phyloP scores from a whole-genome alignment of 2,888 invertebrate species.

The Endomychus coccineus region DNA sequence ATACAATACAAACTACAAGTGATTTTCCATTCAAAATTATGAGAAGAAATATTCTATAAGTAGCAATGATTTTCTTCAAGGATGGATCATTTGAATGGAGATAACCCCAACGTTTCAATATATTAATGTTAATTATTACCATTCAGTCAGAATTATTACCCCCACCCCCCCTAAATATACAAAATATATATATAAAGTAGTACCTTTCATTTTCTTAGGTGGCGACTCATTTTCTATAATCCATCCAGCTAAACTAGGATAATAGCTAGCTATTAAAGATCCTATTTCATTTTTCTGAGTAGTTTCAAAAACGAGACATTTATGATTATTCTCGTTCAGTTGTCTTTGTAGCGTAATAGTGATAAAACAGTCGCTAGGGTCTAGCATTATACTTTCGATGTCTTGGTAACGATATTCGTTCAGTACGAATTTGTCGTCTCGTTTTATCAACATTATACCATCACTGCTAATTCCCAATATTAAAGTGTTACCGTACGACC shows the following conservation, averaged over 20 bases:
- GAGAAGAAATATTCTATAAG: no score
- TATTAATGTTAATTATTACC: no score
- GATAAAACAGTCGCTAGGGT: slow-evolving; percentile 87
- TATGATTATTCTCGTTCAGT: slow-evolving; percentile 59
- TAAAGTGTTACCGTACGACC: slow-evolving; percentile 73
- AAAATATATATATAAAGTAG: no score
- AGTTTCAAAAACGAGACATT: slow-evolving; percentile 91
- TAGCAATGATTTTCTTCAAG: no score
- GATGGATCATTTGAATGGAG: no score
- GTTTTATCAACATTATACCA: slow-evolving; percentile 83
- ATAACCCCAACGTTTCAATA: no score
- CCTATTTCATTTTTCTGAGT: slow-evolving; percentile 86
- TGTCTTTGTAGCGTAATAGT: slow-evolving; percentile 77
- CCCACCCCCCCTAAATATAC: no score
- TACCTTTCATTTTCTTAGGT: slow-evolving; percentile 50
- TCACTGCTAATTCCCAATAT: slow-evolving; percentile 85
- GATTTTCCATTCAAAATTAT: no score
- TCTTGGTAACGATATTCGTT: slow-evolving; percentile 87
- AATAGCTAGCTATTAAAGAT: slow-evolving; percentile 85
- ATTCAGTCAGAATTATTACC: no score
- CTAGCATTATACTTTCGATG: slow-evolving; percentile 83
- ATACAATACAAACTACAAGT: no score
- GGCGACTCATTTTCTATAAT: slow-evolving; percentile 67
- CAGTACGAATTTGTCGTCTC: slow-evolving; percentile 84
- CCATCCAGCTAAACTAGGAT: slow-evolving; percentile 75